Percentiles rank a stretch among this genome's conserved stretches.
phyloP scores from a whole-genome alignment of 2,888 invertebrate species.

The Carcina quercana region DNA sequence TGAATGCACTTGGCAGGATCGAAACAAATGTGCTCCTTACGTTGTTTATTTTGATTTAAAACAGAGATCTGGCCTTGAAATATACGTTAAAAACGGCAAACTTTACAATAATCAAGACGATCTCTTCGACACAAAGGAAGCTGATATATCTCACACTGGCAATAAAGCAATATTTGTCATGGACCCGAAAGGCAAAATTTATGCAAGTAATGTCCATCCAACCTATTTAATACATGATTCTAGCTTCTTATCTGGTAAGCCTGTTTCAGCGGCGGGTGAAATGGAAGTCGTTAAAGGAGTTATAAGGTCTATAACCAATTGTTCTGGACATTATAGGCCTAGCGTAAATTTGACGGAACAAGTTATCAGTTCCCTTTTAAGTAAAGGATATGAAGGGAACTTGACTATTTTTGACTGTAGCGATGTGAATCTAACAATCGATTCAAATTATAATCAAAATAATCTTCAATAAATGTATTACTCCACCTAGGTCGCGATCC shows the following conservation, averaged over 20 bases:
- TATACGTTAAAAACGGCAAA: not conserved
- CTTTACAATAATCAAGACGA: not conserved
- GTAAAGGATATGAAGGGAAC: not conserved
- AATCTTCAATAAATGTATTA: too few species aligned
- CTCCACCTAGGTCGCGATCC: too few species aligned
- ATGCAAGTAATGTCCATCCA: slow-evolving; percentile 3
- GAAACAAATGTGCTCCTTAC: not conserved
- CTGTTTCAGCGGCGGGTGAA: slow-evolving; percentile 1
- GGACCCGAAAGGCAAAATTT: slow-evolving; percentile 4
- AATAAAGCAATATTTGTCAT: slow-evolving; percentile 3
- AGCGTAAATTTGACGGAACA: not conserved
- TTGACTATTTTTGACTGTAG: not conserved
- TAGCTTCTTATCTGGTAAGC: slow-evolving; percentile 3
- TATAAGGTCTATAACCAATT: slow-evolving; percentile 1
- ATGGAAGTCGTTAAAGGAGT: slow-evolving; percentile 1
- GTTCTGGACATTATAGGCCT: slow-evolving; percentile 6
- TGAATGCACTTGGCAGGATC: not conserved
- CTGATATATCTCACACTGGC: not conserved
- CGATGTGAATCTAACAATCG: too few species aligned
- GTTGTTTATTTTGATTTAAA: not conserved
- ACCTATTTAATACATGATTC: slow-evolving; percentile 3
- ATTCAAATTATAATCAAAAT: too few species aligned
- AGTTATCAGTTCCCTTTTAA: not conserved
- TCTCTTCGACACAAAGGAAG: not conserved
- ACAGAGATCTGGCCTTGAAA: not conserved